Evolutionary conservation across 2,113 vertebrate genomes (phyloP), one percentile per base, ranked within the genome.

Genomic region (Phrynosoma blainvillii): DNA sequence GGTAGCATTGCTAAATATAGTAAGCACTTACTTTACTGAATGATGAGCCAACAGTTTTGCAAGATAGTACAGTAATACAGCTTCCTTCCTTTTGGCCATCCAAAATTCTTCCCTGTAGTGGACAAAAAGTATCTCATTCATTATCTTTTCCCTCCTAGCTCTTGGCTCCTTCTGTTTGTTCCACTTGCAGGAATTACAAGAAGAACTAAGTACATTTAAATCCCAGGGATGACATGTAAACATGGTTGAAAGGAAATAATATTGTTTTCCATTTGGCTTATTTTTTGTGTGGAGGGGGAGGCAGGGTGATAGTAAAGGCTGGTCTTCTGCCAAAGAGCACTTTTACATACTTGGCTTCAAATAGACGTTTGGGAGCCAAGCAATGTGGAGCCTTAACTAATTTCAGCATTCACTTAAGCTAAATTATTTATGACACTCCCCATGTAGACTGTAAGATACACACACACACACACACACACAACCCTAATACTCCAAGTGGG

Each of bases 321-420:
- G 92, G 62, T 91, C 95, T 95, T 95, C 95, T 93, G 95, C 96
- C 65, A 65, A 90, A 95, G 95, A 92, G 89, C 79, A 82, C 91
- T 92, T 92, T 88, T 88, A 91, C 92, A 90, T 96, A 95, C 95
- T 95, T 97, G 96, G 96, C 96, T 95, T 94, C 94, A 97, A 96
- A 96, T 89, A 96, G 94, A 92, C 87, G 79, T 86, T 87, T 86
- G 86, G 89, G 95, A 97, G 96, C 96, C 96, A 97, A 96, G 96
- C 95, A 95, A 95, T 93, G 94, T 0, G 71, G 95, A 96, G 95
- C 95, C 95, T 95, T 93, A 93, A 95, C 95, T 96, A 96, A 97
- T 97, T 97, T 96, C 97, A 97, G 93, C 96, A 92, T 97, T 97
- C 96, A 97, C 92, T 96, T 96, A 95, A 95, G 95, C 93, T 92